Percentiles rank a stretch among this genome's conserved stretches.
phyloP scores from a whole-genome alignment of 2,888 invertebrate genomes.

The Pheosia tremula region DNA sequence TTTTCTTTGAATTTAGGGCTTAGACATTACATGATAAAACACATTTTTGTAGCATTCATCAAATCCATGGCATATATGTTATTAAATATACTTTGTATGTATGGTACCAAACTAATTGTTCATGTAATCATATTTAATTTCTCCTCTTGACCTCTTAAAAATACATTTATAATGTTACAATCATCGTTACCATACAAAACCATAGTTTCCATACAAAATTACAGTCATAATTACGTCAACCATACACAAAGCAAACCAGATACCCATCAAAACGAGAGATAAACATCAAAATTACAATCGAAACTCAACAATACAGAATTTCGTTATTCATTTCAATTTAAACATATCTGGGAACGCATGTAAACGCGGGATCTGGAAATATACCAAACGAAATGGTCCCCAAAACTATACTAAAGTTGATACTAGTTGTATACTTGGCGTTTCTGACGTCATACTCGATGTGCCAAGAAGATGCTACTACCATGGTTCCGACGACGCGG shows the following conservation, averaged over 20 bases:
- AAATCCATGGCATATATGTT: too few relatives aligned
- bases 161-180: background rate
- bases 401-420: slow-evolving; percentile 39
- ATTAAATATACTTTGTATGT: too few relatives aligned
- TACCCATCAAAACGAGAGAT: slow-evolving; percentile 34
- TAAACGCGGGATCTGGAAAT: slow-evolving; percentile 5
- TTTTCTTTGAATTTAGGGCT: too few relatives aligned
- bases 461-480: slow-evolving; percentile 64
- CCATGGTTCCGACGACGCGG: slow-evolving; percentile 59
- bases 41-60: too few relatives aligned
- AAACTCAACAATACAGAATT: slow-evolving; percentile 21
- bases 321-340: slow-evolving; percentile 15
- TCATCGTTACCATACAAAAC: background rate
- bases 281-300: slow-evolving; percentile 29
- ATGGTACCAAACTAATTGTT: background rate
- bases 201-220: slow-evolving; percentile 19
- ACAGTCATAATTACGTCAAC: slow-evolving; percentile 18
- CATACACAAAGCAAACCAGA: slow-evolving; percentile 27
- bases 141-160: background rate
- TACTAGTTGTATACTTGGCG: slow-evolving; percentile 47
- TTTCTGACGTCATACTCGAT: slow-evolving; percentile 49
- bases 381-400: slow-evolving; percentile 35
- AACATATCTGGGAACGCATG: slow-evolving; percentile 12
- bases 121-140: background rate
- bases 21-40: too few relatives aligned